Evolutionary conservation across 2,113 vertebrate genomes (phyloP), one percentile per base, ranked within the genome.

Genomic region (Gracilinanus agilis): DNA sequence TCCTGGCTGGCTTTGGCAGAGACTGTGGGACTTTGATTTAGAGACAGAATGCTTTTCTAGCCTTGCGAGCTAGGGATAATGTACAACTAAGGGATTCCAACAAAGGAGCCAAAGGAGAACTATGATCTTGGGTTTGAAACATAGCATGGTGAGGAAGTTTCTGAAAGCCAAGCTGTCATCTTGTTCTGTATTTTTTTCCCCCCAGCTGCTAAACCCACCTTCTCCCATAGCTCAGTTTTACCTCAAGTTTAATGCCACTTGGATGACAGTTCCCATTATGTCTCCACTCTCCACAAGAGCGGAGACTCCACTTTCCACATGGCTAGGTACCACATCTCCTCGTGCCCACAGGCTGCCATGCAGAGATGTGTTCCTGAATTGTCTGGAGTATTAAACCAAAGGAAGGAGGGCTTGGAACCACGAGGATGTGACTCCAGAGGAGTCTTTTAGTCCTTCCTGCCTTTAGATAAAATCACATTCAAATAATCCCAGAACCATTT

Each of bases 21-120:
- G 67, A 54, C 34, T 0, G n/a, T 0, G 0, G 27, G 29, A 21
- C 88, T 44, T 40, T 16, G 0, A 0, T 27, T 7, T 0, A 0
- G 27, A 12, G 55, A 29, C n/a, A 1, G 75, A 44, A 91, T 89
- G 61, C 55, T 91, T 83, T 91, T 12, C 0, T 13, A 83, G 12
- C 56, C 88, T 83, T 56, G 67, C 13, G 56, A 44, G 49, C 25
- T 75, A 75, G 27, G 44, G 92, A 89, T 7, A 29, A 58, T 55
- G 94, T 0, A 0, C 83, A 95, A 90, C 91, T 21, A 29, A 90
- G 90, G 53, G 44, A 34, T 90, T 53, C 93, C 93, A 95, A 95
- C 24, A 54, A 91, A 95, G 89, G 94, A 56, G 90, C 44, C 44
- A 27, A 13, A 53, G 88, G 88, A 75, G 13, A 27, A 90, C n/a